Conservation (phyloP, 1,140 invertebrate species). For the Drosophila kurseongensis region DNA sequence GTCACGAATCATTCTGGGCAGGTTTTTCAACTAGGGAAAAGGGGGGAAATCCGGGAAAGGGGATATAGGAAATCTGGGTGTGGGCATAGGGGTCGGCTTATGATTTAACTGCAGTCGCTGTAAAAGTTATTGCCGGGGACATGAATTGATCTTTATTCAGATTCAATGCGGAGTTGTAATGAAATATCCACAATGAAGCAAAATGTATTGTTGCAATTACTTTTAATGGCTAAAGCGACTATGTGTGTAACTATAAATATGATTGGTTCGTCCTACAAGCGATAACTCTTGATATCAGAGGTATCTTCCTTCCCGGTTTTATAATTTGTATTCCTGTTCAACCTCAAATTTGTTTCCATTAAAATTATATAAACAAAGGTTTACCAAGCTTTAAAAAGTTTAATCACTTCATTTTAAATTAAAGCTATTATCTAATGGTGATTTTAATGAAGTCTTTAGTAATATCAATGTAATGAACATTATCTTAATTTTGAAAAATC, state of each 20-base stretch:
- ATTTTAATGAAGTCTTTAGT: no score
- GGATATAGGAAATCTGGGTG: slow-evolving; percentile 15
- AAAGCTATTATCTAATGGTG: no score
- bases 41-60: not conserved
- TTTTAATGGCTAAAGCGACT: slow-evolving; percentile 24
- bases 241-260: slow-evolving; percentile 16
- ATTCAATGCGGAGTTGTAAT: slow-evolving; percentile 30
- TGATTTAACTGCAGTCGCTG: slow-evolving; percentile 62
- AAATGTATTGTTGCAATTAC: slow-evolving; percentile 40
- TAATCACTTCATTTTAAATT: no score
- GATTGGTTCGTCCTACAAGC: slow-evolving; percentile 15
- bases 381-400: no score
- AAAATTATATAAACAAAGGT: no score
- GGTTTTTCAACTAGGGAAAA: slow-evolving; percentile 31
- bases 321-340: not conserved
- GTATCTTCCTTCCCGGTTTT: not conserved
- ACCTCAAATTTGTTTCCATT: not conserved
- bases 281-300: slow-evolving; percentile 10
- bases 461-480: no score
- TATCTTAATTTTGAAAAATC: no score
- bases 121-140: slow-evolving; percentile 49
- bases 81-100: slow-evolving; percentile 49
- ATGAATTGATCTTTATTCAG: slow-evolving; percentile 47
- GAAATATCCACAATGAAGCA: slow-evolving; percentile 29
- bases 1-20: slow-evolving; percentile 56